Evolutionary conservation across 2,888 invertebrate genomes (phyloP).

Genomic region (Catocala sponsa): DNA sequence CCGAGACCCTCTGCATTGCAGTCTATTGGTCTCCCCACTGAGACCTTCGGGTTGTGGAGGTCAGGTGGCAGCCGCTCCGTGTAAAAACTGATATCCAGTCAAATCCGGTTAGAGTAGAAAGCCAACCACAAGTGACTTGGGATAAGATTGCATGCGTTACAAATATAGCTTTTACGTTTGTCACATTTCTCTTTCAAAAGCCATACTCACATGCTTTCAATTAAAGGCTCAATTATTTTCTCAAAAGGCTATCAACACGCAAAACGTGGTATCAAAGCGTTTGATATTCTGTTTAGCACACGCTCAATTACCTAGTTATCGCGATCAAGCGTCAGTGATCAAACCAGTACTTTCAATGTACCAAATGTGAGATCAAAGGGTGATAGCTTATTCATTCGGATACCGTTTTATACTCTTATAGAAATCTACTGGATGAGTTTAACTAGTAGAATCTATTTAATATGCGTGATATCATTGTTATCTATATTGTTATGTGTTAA

Average conservation of each 20-base stretch:
- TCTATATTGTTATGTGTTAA: no score
- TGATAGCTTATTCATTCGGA: slow-evolving; percentile 75
- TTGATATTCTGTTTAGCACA: slow-evolving; percentile 71
- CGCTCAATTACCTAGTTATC: slow-evolving; percentile 76
- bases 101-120: no score
- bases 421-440: slow-evolving; percentile 30
- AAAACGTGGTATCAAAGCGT: slow-evolving; percentile 63
- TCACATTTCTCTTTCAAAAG: slow-evolving; percentile 2
- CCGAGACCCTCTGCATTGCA: no score
- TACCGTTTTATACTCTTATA: slow-evolving; percentile 57
- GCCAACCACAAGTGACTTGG: no score
- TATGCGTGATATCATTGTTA: no score
- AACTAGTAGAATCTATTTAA: background rate
- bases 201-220: slow-evolving; percentile 23
- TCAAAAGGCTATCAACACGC: slow-evolving; percentile 42
- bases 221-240: slow-evolving; percentile 34
- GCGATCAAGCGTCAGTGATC: slow-evolving; percentile 68
- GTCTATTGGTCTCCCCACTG: no score
- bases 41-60: no score
- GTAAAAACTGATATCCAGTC: no score
- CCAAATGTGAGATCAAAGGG: slow-evolving; percentile 80
- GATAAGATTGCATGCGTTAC: no score
- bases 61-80: no score
- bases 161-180: no score
- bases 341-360: slow-evolving; percentile 72